Conservation (phyloP, 2,113 vertebrate species). For the Dolichotis patagonum region DNA sequence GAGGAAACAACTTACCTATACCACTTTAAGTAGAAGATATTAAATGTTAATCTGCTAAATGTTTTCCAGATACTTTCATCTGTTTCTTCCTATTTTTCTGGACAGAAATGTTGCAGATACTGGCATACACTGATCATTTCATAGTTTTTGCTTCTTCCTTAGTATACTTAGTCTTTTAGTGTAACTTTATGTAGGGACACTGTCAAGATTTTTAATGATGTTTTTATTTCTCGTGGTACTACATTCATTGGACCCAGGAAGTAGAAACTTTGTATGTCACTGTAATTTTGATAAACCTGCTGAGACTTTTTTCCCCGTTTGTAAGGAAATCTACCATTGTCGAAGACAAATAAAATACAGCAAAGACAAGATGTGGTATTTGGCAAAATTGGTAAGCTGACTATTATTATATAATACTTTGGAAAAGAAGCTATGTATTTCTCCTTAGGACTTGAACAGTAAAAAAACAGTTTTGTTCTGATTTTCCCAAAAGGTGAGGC, state of each 20-base stretch:
- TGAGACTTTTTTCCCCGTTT: not conserved
- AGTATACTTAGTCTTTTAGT: conserved; percentile 53
- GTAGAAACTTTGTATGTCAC: not conserved
- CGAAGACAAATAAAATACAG: conserved; percentile 98
- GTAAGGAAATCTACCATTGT: conserved; percentile 94
- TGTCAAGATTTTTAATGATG: not conserved
- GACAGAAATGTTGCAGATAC: conserved; percentile 5
- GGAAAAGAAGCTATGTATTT: not conserved
- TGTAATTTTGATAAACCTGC: conserved; percentile 39
- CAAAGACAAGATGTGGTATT: conserved; percentile 99
- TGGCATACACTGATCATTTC: not conserved
- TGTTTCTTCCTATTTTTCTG: not conserved
- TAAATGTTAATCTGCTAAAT: conserved; percentile 2
- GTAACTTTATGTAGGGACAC: not conserved
- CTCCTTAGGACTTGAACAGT: not conserved
- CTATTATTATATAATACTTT: not conserved
- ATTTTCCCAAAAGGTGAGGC: not conserved
- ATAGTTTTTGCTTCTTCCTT: not conserved
- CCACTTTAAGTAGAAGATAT: not conserved
- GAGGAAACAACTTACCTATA: not conserved
- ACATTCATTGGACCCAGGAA: not conserved
- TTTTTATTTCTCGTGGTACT: conserved; percentile 29
- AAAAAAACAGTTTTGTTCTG: not conserved
- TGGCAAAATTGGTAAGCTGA: conserved; percentile 95
- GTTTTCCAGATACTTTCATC: conserved; percentile 39